These are phyloP conservation scores for Hypotaenidia okinawae DNA, from an alignment of 2,797 vertebrate species.

Conservation along the genomic window DNA sequence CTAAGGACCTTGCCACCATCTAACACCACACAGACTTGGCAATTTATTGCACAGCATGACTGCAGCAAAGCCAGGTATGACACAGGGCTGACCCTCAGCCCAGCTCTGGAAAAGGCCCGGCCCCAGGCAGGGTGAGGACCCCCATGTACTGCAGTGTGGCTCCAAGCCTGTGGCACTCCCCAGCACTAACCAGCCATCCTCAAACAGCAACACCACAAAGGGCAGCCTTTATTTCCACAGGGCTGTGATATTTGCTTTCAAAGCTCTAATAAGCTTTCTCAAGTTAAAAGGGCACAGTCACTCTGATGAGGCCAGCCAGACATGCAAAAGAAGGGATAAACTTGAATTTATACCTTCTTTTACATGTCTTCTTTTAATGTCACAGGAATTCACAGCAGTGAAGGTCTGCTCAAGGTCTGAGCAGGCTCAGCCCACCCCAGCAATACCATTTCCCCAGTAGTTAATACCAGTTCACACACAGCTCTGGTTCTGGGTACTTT, in stretches of 20 bases:
- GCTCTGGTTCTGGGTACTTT: background rate
- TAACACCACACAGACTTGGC: background rate
- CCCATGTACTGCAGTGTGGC: background rate
- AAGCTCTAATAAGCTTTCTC: background rate
- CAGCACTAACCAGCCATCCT: too few species aligned
- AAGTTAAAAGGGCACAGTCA: background rate
- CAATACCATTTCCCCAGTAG: fast-evolving
- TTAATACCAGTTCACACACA: fast-evolving
- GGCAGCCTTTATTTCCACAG: background rate
- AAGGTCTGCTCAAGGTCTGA: background rate
- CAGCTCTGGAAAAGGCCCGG: background rate
- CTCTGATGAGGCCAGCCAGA: background rate
- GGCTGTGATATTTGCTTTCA: background rate
- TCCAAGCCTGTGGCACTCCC: background rate
- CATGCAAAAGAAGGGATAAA: fast-evolving
- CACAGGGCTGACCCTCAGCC: background rate
- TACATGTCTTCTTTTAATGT: background rate
- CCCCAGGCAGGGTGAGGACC: background rate
- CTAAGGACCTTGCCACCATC: background rate
- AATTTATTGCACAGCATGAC: background rate
- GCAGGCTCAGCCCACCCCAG: background rate
- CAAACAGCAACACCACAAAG: fast-evolving
- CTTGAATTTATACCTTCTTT: background rate
- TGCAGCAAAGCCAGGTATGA: background rate
- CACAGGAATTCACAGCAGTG: background rate